A percentile compares a stretch with the other conserved stretches of the same genome.
Evolutionary conservation across 37 sponge, comb jelly and placozoan species (phyloP).

Genomic region (Petrosia ficiformis): DNA sequence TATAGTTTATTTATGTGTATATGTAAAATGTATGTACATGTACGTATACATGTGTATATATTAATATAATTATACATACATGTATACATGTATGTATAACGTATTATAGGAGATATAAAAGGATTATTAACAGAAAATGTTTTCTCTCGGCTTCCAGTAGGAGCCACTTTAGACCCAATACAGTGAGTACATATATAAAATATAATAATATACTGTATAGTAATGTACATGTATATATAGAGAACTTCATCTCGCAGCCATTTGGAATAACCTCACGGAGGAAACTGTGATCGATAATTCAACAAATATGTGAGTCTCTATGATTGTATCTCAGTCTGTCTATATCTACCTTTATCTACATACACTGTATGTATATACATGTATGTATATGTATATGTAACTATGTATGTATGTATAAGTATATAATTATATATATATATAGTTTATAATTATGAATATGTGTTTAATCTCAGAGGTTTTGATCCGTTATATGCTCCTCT

Average conservation of each 20-base stretch:
- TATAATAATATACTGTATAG: too few relatives aligned
- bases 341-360: not conserved
- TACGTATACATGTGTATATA: too few relatives aligned
- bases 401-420: too few relatives aligned
- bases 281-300: conserved; percentile 65
- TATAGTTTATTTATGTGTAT: too few relatives aligned
- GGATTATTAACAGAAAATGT: not conserved
- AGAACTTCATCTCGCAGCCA: conserved; percentile 69
- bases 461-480: too few relatives aligned
- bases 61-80: not conserved
- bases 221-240: conserved; percentile 25
- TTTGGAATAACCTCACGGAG: conserved; percentile 83
- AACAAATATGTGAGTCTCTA: conserved; percentile 47
- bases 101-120: conserved; percentile 15
- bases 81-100: not conserved
- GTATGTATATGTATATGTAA: too few relatives aligned
- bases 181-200: conserved; percentile 62
- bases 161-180: conserved; percentile 63
- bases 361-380: conserved; percentile 25
- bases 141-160: conserved; percentile 45
- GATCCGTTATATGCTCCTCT: conserved; percentile 66
- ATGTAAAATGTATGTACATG: too few relatives aligned
- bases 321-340: not conserved
- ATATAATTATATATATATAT: too few relatives aligned
- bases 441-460: too few relatives aligned